phyloP scores from a whole-genome alignment of 2,888 invertebrate species.

The Himalopsyche japonica region DNA sequence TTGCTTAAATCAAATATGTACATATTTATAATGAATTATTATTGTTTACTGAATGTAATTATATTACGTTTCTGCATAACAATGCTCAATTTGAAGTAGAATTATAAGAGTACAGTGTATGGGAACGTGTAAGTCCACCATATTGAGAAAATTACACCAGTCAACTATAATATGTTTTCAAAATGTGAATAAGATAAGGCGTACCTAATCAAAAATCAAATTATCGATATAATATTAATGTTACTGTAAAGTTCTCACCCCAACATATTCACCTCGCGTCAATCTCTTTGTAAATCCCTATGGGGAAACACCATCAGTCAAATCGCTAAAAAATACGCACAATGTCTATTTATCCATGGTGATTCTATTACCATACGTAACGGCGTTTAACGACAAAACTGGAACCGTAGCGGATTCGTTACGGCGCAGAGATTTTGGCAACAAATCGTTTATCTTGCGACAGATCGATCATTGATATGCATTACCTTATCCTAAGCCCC shows the following conservation, averaged over 20 bases:
- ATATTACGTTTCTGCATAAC: too few species aligned
- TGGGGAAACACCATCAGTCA: conserved; percentile 17
- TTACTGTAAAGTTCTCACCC: background rate
- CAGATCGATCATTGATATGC: conserved; percentile 35
- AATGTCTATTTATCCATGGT: conserved; percentile 13
- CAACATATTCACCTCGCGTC: background rate
- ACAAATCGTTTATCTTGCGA: conserved; percentile 35
- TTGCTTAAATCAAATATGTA: too few species aligned
- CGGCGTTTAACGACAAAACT: conserved; percentile 32
- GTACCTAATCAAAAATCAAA: background rate
- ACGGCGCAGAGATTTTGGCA: conserved; percentile 35
- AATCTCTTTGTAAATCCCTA: conserved; percentile 5
- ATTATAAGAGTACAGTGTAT: too few species aligned
- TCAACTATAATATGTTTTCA: background rate
- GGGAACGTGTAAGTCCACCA: too few species aligned
- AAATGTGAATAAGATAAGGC: background rate
- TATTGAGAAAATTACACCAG: too few species aligned
- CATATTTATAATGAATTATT: too few species aligned
- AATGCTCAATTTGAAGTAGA: too few species aligned
- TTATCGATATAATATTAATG: background rate
- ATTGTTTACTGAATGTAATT: too few species aligned
- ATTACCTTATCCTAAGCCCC: conserved; percentile 16
- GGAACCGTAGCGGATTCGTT: conserved; percentile 35
- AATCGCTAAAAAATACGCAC: conserved; percentile 8
- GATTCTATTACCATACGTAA: conserved; percentile 17